Evolutionary conservation across 2,888 invertebrate genomes (phyloP), one percentile per base, ranked within the genome.

Genomic region (Agrilus mali): DNA sequence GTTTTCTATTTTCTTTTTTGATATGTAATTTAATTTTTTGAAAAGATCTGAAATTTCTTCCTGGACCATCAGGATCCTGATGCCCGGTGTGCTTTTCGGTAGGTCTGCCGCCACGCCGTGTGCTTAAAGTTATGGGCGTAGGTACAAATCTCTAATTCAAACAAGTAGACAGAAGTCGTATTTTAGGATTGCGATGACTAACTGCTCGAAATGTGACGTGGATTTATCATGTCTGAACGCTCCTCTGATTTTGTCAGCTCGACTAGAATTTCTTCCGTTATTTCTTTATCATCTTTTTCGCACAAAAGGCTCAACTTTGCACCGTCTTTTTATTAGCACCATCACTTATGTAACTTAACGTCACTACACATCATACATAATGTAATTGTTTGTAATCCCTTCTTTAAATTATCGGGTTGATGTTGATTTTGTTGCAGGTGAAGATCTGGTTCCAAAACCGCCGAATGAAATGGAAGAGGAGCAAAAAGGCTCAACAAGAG

Each of bases 381-480:
- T 20, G 3, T 4, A 6, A 20, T 20, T 20, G n/a, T n/a, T n/a
- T n/a, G n/a, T n/a, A n/a, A n/a, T n/a, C n/a, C n/a, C n/a, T n/a
- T n/a, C n/a, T n/a, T n/a, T n/a, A n/a, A n/a, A n/a, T n/a, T n/a
- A n/a, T n/a, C n/a, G n/a, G n/a, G n/a, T n/a, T n/a, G n/a, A n/a
- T n/a, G n/a, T n/a, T n/a, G n/a, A 38, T 56, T 60, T 63, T 50
- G 55, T 58, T 58, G 10, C 77, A 94, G 88, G 94, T 94, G 49
- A 94, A 94, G 75, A 94, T 95, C 58, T 95, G 94, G 96, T 97
- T 97, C 68, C 96, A 97, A 77, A 96, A 96, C 66, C 77, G 96
- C 40, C 79, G 96, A 56, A 96, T 96, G 96, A 96, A 96, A 65
- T 95, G 95, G 94, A 97, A 97, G 65, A 74, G 97, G 10, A 94